phyloP scores from a whole-genome alignment of 2,888 invertebrate species.

The Rhogogaster chlorosoma region DNA sequence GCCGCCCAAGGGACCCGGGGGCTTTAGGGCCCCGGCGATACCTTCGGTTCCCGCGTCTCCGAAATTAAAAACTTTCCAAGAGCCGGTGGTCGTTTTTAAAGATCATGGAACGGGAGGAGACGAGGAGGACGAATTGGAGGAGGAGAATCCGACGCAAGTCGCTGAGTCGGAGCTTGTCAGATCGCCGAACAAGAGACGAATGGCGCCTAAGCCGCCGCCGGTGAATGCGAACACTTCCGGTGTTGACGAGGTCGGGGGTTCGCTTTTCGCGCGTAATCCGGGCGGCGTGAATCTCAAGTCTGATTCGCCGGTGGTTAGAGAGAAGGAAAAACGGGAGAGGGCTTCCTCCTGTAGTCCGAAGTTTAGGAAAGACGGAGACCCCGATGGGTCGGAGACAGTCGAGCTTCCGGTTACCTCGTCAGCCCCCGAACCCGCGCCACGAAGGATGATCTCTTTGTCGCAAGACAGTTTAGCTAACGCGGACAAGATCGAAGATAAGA shows the following conservation, averaged over 20 bases:
- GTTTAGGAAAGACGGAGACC: conserved; percentile 78
- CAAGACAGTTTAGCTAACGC: conserved; percentile 84
- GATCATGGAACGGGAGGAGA: conserved; percentile 55
- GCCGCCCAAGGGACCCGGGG: conserved; percentile 53
- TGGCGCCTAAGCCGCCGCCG: conserved; percentile 87
- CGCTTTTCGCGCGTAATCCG: conserved; percentile 83
- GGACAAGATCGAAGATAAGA: conserved; percentile 79
- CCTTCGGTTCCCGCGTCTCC: conserved; percentile 18
- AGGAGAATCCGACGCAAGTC: conserved; percentile 56
- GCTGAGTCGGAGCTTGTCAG: conserved; percentile 68
- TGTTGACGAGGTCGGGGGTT: conserved; percentile 79
- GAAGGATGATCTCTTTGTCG: conserved; percentile 86
- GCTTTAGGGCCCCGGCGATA: not conserved
- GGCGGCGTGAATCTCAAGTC: conserved; percentile 79
- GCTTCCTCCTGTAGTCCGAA: conserved; percentile 84
- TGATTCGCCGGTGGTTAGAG: conserved; percentile 85
- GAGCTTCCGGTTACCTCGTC: conserved; percentile 53
- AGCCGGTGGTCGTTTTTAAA: conserved; percentile 55
- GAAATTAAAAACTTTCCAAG: conserved; percentile 20
- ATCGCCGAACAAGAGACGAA: conserved; percentile 84
- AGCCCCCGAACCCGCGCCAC: conserved; percentile 84
- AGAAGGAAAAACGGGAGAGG: conserved; percentile 88
- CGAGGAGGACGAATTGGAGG: conserved; percentile 60
- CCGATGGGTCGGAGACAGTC: conserved; percentile 63
- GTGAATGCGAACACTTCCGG: conserved; percentile 58